These are phyloP conservation scores for Podarcis raffonei DNA, from an alignment of 2,113 vertebrate species.

Conservation along the genomic window DNA sequence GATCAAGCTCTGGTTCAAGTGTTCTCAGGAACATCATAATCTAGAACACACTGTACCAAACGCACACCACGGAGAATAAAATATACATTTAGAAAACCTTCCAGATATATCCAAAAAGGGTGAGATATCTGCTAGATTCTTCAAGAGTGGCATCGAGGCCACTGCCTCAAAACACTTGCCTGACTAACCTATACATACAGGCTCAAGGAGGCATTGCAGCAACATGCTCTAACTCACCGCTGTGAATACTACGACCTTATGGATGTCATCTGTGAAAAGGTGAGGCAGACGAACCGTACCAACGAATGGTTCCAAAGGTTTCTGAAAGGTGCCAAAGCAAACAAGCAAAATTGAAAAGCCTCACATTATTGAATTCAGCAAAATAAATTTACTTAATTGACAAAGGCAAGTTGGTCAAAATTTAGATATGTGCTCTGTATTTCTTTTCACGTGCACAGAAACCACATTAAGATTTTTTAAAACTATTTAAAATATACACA, in stretches of 20 bases:
- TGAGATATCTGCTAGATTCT: not conserved
- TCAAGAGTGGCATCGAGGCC: not conserved
- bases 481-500: not conserved
- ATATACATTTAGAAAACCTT: not conserved
- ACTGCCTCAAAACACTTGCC: not conserved
- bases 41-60: not conserved
- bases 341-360: not conserved
- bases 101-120: not conserved
- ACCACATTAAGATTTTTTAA: not conserved
- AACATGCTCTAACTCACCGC: constrained; percentile 75
- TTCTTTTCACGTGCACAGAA: accelerated
- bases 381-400: not conserved
- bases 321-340: constrained; percentile 74
- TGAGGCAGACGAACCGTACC: constrained; percentile 81
- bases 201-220: not conserved
- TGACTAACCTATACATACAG: not conserved
- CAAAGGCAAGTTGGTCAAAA: not conserved
- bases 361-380: not conserved
- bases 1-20: too few species aligned
- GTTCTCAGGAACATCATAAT: not conserved
- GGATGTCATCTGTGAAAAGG: constrained; percentile 76
- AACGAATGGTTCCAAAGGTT: constrained; percentile 85
- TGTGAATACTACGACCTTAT: constrained; percentile 90
- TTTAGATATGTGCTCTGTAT: not conserved
- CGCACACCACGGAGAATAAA: not conserved